phyloP scores from a whole-genome alignment of 1,140 invertebrate species.

The Drosophila rhopaloa region DNA sequence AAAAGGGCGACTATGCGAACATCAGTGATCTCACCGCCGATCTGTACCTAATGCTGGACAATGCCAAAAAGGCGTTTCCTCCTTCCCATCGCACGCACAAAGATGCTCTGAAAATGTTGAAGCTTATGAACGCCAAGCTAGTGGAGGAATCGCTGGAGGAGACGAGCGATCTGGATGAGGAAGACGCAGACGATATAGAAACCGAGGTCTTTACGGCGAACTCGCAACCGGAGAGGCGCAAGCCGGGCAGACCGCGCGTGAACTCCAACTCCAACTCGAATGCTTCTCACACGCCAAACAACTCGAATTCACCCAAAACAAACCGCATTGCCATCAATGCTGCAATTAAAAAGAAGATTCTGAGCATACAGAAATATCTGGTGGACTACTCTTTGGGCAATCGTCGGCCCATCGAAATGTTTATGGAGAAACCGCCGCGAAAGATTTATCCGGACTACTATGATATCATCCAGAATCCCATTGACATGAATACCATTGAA shows the following conservation, averaged over 20 bases:
- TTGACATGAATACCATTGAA: constrained; percentile 97
- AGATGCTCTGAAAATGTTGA: constrained; percentile 86
- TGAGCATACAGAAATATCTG: constrained; percentile 90
- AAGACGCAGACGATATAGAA: constrained; percentile 52
- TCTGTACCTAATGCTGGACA: constrained; percentile 99
- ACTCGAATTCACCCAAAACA: constrained; percentile 68
- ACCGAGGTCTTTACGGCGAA: constrained; percentile 48
- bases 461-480: constrained; percentile 96
- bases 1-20: constrained; percentile 93
- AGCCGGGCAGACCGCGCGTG: constrained; percentile 78
- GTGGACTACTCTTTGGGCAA: constrained; percentile 92
- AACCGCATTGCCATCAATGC: constrained; percentile 79
- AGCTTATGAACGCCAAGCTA: constrained; percentile 81
- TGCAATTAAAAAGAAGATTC: constrained; percentile 89
- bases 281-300: constrained; percentile 84
- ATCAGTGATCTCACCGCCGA: constrained; percentile 96
- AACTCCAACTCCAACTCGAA: constrained; percentile 85
- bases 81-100: constrained; percentile 94
- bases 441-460: constrained; percentile 98
- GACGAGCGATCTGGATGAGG: constrained; percentile 74
- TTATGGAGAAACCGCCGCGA: constrained; percentile 98
- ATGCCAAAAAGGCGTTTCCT: constrained; percentile 96
- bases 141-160: constrained; percentile 80
- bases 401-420: constrained; percentile 94
- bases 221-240: constrained; percentile 70